Percentiles rank a stretch among this genome's conserved stretches.
These are phyloP conservation scores for Patiria miniata DNA, from an alignment of 35 echinoderm and acorn worm species.

Conservation along the genomic window DNA sequence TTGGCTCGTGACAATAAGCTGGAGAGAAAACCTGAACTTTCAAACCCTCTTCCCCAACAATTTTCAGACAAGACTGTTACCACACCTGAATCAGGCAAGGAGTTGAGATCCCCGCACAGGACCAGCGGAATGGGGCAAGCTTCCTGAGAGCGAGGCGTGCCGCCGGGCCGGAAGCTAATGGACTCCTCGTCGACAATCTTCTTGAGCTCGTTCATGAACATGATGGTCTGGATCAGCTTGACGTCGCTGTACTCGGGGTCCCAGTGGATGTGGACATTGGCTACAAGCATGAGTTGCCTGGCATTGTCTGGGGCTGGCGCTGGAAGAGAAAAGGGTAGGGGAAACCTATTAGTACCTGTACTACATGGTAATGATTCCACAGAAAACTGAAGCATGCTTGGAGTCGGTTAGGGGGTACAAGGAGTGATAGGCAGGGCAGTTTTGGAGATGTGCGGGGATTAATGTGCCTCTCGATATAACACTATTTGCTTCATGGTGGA, in stretches of 20 bases:
- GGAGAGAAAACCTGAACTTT: too few relatives aligned
- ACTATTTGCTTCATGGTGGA: too few relatives aligned
- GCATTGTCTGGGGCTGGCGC: conserved; percentile 54
- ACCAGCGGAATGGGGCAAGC: conserved; percentile 69
- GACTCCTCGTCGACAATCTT: conserved; percentile 88
- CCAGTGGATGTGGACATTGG: conserved; percentile 99
- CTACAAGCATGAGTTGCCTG: conserved; percentile 75
- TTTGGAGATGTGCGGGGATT: too few relatives aligned
- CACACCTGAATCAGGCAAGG: conserved; percentile 96
- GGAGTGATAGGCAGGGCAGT: too few relatives aligned
- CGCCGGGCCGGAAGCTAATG: conserved; percentile 85
- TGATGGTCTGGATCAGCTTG: conserved; percentile 97
- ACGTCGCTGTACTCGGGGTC: conserved; percentile 94
- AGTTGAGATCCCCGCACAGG: conserved; percentile 96
- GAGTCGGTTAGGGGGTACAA: too few relatives aligned
- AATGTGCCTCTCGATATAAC: too few relatives aligned
- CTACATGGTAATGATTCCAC: too few relatives aligned
- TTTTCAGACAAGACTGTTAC: not conserved
- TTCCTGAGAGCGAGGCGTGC: not conserved
- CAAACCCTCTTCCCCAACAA: too few relatives aligned
- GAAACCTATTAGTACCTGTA: too few relatives aligned
- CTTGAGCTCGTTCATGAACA: conserved; percentile 97
- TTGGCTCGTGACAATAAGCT: too few relatives aligned
- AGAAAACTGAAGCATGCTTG: too few relatives aligned
- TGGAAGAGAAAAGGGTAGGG: not conserved